Conservation (phyloP, 2,113 vertebrate species). For the Microcebus griseorufus region DNA sequence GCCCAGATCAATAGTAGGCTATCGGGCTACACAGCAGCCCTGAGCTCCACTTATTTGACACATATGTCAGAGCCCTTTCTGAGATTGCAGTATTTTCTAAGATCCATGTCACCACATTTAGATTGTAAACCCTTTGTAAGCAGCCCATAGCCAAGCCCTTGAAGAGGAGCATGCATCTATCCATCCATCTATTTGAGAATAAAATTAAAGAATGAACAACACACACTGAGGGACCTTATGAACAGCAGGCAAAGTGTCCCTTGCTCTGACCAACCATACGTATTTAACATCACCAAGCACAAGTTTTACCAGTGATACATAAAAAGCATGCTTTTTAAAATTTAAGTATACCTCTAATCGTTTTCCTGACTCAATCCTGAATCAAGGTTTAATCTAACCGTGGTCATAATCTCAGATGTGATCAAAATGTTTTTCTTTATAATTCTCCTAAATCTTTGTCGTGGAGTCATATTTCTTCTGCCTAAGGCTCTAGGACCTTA, state of each 20-base stretch:
- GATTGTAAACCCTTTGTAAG: background rate
- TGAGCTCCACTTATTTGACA: background rate
- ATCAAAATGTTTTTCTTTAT: slow-evolving; percentile 10
- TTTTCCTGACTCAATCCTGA: slow-evolving; percentile 31
- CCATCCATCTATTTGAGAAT: background rate
- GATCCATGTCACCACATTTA: background rate
- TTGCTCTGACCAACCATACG: background rate
- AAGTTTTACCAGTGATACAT: background rate
- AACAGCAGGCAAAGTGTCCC: background rate
- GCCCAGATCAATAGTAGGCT: background rate
- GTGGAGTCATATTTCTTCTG: slow-evolving; percentile 9
- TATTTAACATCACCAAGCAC: background rate
- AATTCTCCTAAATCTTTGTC: slow-evolving; percentile 27
- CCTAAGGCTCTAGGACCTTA: background rate
- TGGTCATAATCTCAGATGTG: background rate
- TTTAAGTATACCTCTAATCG: background rate
- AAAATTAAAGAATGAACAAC: background rate
- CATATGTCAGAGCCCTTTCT: background rate
- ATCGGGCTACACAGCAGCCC: background rate
- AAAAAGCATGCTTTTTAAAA: slow-evolving; percentile 15
- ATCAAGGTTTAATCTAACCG: background rate
- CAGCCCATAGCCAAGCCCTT: background rate
- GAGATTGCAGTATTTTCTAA: background rate
- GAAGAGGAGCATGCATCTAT: background rate
- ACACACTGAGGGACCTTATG: background rate